Base-by-base conservation (phyloP, 2,888 invertebrate genomes). In the Quadroppia sp. region DNA sequence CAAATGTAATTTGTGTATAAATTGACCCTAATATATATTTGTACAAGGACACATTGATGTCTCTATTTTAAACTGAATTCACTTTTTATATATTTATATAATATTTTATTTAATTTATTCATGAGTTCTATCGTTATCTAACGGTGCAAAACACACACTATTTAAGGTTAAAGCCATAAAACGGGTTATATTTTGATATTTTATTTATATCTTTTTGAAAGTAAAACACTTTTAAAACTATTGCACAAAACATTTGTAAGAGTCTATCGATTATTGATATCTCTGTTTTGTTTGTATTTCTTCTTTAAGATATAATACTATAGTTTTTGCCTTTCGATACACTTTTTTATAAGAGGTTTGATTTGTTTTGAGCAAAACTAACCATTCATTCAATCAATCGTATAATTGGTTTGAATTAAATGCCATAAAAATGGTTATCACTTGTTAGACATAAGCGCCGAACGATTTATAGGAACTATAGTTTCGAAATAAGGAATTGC, bases 261-360 rank as follows among this genome's bases (percentile, higher is more conserved):
- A 20, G 20, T 50, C 20, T 23, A 50, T 50, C 50, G 50, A 50
- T 50, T 50, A 50, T 50, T 23, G 50, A 50, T 50, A 23, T 50
- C 15, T 23, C 20, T 50, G 20, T 50, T 50, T 50, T n/a, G 20
- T 3, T 50, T n/a, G n/a, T n/a, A n/a, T n/a, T n/a, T n/a, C n/a
- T n/a, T n/a, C n/a, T n/a, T n/a, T n/a, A n/a, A n/a, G n/a, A n/a
- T n/a, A n/a, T n/a, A n/a, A n/a, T n/a, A n/a, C n/a, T n/a, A n/a
- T n/a, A n/a, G n/a, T n/a, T n/a, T n/a, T n/a, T n/a, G n/a, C n/a
- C n/a, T n/a, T n/a, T n/a, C n/a, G n/a, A n/a, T n/a, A n/a, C n/a
- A n/a, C n/a, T n/a, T n/a, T n/a, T n/a, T n/a, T n/a, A n/a, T n/a
- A n/a, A n/a, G n/a, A n/a, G n/a, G n/a, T n/a, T 36, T 36, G 36